Evolutionary conservation across 2,888 invertebrate genomes (phyloP).

Genomic region (Netelia virgata): DNA sequence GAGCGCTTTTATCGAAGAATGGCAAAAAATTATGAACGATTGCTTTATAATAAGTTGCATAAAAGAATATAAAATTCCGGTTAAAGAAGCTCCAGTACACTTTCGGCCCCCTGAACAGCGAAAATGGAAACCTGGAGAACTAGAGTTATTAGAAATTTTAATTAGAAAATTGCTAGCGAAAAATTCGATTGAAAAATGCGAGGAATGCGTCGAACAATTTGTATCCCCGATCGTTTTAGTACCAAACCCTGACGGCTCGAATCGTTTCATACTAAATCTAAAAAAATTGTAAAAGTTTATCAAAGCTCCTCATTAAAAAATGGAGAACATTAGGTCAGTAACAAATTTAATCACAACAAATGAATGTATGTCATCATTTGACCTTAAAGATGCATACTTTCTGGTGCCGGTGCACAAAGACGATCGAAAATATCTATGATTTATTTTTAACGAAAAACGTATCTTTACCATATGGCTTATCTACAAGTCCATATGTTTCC

Average conservation of each 20-base stretch:
- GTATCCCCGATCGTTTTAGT: slow-evolving; percentile 8
- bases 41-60: slow-evolving; percentile 17
- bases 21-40: slow-evolving; percentile 36
- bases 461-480: background rate
- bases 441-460: background rate
- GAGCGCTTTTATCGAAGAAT: slow-evolving; percentile 24
- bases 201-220: slow-evolving; percentile 7
- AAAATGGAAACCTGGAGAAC: slow-evolving; percentile 31
- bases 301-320: slow-evolving; percentile 24
- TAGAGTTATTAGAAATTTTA: slow-evolving; percentile 22
- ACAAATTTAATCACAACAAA: slow-evolving; percentile 22
- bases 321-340: slow-evolving; percentile 23
- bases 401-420: slow-evolving; percentile 6
- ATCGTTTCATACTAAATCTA: slow-evolving; percentile 31
- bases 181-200: slow-evolving; percentile 39
- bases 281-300: slow-evolving; percentile 33
- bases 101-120: slow-evolving; percentile 26
- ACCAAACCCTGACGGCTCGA: slow-evolving; percentile 1
- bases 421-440: background rate
- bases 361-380: slow-evolving; percentile 26
- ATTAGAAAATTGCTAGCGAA: slow-evolving; percentile 21
- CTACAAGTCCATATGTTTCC: background rate
- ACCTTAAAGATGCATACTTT: slow-evolving; percentile 30
- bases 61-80: slow-evolving; percentile 52
- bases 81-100: slow-evolving; percentile 27